Conservation (phyloP, 2,888 invertebrate genomes). For the Stramonita haemastoma region DNA sequence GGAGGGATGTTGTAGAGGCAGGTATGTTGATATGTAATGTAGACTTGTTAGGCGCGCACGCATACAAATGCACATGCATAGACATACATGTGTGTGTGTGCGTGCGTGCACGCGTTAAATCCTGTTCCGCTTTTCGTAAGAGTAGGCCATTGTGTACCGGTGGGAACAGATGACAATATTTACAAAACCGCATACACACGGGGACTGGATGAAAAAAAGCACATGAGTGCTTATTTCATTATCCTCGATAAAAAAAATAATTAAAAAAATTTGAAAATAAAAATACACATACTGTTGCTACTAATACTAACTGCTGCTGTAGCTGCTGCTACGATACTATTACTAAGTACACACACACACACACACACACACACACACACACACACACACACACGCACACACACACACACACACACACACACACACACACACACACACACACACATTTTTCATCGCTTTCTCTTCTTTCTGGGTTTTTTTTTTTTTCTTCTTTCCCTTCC, state of each 20-base stretch:
- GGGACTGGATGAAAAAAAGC: no score
- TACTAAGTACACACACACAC: constrained; percentile 19
- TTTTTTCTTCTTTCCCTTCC: not conserved
- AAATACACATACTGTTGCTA: no score
- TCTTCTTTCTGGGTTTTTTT: not conserved
- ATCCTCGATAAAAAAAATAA: no score
- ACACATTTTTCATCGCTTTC: not conserved
- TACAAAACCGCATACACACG: no score
- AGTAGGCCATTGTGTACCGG: no score
- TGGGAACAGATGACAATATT: no score
- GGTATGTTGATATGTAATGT: not conserved
- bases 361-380: constrained; percentile 36
- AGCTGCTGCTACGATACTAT: no score
- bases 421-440: not conserved
- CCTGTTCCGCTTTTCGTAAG: no score
- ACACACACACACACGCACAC: not conserved
- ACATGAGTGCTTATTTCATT: no score
- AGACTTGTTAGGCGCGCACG: not conserved
- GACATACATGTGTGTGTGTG: not conserved
- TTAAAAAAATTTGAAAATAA: no score
- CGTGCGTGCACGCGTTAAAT: not conserved
- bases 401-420: not conserved
- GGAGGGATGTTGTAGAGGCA: not conserved
- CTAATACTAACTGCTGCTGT: no score
- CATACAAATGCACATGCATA: not conserved